These are phyloP conservation scores for Eupleurogrammus muticus DNA, from an alignment of 2,797 vertebrate species.

Conservation along the genomic window DNA sequence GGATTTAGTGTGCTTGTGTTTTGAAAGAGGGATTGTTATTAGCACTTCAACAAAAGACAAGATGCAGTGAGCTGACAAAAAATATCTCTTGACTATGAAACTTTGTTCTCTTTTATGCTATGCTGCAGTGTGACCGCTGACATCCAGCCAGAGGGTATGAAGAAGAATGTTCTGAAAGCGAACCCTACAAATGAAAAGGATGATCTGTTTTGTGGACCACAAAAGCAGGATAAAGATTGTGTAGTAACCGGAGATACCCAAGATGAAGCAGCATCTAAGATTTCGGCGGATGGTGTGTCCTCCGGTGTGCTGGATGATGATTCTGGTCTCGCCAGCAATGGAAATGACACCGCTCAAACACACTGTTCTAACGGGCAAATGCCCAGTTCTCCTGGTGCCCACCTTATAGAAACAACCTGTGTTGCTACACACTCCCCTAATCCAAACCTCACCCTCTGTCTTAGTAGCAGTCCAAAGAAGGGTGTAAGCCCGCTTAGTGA, in stretches of 20 bases:
- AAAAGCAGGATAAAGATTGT: slow-evolving; percentile 35
- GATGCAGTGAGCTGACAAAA: not conserved
- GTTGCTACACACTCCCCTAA: slow-evolving; percentile 42
- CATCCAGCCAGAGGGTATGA: slow-evolving; percentile 40
- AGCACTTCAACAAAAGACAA: not conserved
- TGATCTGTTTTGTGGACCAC: slow-evolving; percentile 28
- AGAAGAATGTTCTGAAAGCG: slow-evolving; percentile 25
- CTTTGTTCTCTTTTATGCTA: slow-evolving; percentile 18
- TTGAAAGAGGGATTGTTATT: not conserved
- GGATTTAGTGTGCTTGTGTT: not conserved
- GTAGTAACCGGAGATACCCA: slow-evolving; percentile 23
- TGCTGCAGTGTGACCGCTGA: slow-evolving; percentile 57
- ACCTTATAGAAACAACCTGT: slow-evolving; percentile 53
- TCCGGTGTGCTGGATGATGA: slow-evolving; percentile 33
- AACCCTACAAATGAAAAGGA: slow-evolving; percentile 42
- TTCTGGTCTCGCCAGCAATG: slow-evolving; percentile 9
- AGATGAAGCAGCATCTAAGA: slow-evolving; percentile 44
- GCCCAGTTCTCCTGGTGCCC: slow-evolving; percentile 61
- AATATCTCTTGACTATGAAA: not conserved
- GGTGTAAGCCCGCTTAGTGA: slow-evolving; percentile 52
- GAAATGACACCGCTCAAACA: slow-evolving; percentile 23
- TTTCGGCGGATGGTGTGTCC: slow-evolving; percentile 47
- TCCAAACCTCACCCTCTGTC: slow-evolving; percentile 54
- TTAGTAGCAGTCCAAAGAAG: slow-evolving; percentile 55
- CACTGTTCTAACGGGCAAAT: slow-evolving; percentile 68